Conservation (phyloP, 1,140 invertebrate species). For the Drosophila tani region DNA sequence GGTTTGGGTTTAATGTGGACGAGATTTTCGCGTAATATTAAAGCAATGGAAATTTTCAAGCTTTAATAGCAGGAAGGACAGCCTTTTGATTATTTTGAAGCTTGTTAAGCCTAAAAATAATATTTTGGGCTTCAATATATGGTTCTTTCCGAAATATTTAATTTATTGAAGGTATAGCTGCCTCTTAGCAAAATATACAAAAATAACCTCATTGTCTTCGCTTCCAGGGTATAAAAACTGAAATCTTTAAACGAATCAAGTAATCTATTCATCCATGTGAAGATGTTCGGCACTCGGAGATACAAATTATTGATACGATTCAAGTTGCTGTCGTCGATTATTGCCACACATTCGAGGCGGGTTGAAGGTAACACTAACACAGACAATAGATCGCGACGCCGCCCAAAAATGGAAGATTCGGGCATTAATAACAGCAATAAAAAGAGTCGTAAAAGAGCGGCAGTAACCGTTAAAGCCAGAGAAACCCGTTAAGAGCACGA, state of each 20-base stretch:
- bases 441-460: conserved; percentile 71
- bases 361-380: conserved; percentile 39
- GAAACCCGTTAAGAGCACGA: conserved; percentile 81
- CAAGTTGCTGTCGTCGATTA: conserved; percentile 43
- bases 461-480: conserved; percentile 77
- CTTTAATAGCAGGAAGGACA: no score
- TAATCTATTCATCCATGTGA: neutral
- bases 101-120: neutral
- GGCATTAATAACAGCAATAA: conserved; percentile 79
- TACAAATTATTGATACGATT: conserved; percentile 39
- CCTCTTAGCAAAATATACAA: no score
- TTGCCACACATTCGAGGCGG: conserved; percentile 29
- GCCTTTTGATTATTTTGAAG: neutral
- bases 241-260: neutral
- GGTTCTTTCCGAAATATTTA: neutral
- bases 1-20: conserved; percentile 4
- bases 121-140: no score
- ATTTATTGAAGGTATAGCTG: no score
- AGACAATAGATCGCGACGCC: conserved; percentile 65
- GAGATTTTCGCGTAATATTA: neutral
- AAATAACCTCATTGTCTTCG: no score
- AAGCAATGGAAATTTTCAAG: neutral
- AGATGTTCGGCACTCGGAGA: conserved; percentile 28
- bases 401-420: conserved; percentile 73
- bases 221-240: neutral